phyloP scores from a whole-genome alignment of 2,888 invertebrate species.

The Harpagoxenus sublaevis region DNA sequence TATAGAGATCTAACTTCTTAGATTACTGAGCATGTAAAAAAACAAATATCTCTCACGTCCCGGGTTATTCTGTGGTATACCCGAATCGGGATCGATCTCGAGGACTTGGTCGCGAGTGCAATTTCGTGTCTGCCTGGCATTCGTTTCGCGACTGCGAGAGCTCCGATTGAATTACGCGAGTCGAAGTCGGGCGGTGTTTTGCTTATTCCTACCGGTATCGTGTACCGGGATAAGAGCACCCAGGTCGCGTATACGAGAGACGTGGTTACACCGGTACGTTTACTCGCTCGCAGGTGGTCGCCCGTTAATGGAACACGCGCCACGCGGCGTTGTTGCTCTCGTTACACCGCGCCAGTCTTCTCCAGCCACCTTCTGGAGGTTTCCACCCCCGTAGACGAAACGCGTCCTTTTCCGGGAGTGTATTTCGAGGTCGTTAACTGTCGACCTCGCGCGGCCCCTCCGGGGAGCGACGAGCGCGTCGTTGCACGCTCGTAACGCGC shows the following conservation, averaged over 20 bases:
- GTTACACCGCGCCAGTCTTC: conserved; percentile 45
- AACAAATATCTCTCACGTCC: neutral
- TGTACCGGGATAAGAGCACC: neutral
- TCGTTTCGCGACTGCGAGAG: conserved; percentile 19
- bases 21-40: neutral
- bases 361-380: conserved; percentile 27
- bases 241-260: neutral
- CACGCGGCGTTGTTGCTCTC: conserved; percentile 52
- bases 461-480: conserved; percentile 12
- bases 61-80: neutral
- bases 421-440: conserved; percentile 69
- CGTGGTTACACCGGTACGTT: conserved; percentile 8
- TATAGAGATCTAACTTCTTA: neutral
- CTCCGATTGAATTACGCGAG: conserved; percentile 41
- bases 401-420: conserved; percentile 44
- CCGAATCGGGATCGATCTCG: conserved; percentile 6
- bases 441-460: conserved; percentile 32
- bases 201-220: conserved; percentile 7
- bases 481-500: conserved; percentile 53
- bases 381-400: conserved; percentile 19
- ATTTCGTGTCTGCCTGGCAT: conserved; percentile 23
- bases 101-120: conserved; percentile 14
- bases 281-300: conserved; percentile 36
- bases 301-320: conserved; percentile 51
- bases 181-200: conserved; percentile 13